Evolutionary conservation across 1,140 invertebrate species (phyloP), one percentile per base, ranked within the genome.

Genomic region (Cryptotermes secundus): DNA sequence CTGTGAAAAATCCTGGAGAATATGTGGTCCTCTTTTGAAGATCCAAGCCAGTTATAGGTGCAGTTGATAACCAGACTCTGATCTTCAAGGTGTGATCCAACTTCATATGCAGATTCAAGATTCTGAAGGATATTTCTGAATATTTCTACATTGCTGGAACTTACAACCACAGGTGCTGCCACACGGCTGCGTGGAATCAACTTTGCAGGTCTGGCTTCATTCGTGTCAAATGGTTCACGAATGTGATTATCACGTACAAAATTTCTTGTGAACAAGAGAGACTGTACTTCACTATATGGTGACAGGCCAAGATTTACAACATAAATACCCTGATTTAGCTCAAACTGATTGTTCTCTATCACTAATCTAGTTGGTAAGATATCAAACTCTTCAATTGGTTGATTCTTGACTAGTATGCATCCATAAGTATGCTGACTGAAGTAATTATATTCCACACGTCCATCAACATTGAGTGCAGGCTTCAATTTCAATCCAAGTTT

Each of bases 41-140:
- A 94, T 26, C 97, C 97, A 85, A 99, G 92, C 96, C 97, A 99
- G 88, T 99, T 99, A 87, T 93, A 96, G 9, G 96, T 96, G 85
- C 97, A 98, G 89, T 99, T 97, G 16, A 99, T 96, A n/a, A 94
- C 91, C 89, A 96, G 95, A 86, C 97, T 98, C 88, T 99, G 98
- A 89, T 99, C 97, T 87, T 96, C 94, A 3, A 99, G 91, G 88
- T 99, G 98, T 2, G 97, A 98, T 2, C 97, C 97, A 81, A 99
- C 95, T 91, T 99, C 98, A 88, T 96, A 99, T 83, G 92, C 93
- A 26, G 97, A 97, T 82, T 95, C 93, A 1, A 94, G 94, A 91
- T 99, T 99, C 84, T 97, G 93, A 79, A 99, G 93, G 85, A 97
- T 96, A 89, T 99, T 99, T 85, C 98, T 91, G 87, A 93, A 97